A percentile compares a stretch with the other conserved stretches of the same genome.
These are phyloP conservation scores for Tylochromis polylepis DNA, from an alignment of 2,113 vertebrate species.

Conservation along the genomic window DNA sequence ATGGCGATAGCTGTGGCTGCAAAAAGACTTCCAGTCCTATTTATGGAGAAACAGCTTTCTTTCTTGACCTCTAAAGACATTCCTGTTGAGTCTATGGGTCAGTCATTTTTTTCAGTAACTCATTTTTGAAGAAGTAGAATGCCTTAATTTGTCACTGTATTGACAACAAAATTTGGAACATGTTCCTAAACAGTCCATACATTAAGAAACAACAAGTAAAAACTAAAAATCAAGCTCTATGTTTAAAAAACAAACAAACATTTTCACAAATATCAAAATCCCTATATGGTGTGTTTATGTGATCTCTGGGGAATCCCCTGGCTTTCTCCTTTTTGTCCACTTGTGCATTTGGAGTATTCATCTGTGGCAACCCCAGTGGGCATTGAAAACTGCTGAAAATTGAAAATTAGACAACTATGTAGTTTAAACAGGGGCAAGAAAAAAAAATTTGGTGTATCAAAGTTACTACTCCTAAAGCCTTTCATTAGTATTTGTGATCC, in stretches of 20 bases:
- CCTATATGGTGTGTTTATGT: fast-evolving
- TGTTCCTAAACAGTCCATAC: not conserved
- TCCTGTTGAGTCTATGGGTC: too few species aligned
- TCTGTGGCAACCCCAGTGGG: not conserved
- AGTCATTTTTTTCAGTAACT: too few species aligned
- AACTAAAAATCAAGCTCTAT: not conserved
- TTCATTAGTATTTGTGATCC: not conserved
- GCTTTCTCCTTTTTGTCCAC: not conserved
- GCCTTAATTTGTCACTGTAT: too few species aligned
- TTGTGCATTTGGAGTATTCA: not conserved
- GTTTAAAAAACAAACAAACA: too few species aligned
- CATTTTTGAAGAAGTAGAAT: too few species aligned
- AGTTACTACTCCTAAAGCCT: not conserved
- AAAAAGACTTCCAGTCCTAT: too few species aligned
- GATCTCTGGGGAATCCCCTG: not conserved
- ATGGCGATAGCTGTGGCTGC: not conserved
- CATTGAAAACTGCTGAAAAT: not conserved
- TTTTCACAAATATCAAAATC: not conserved
- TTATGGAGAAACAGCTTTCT: too few species aligned
- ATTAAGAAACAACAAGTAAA: not conserved
- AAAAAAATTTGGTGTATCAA: not conserved
- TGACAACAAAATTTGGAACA: not conserved
- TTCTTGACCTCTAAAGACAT: too few species aligned
- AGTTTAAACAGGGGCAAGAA: not conserved
- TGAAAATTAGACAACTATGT: not conserved